Base-by-base conservation (phyloP, 2,888 invertebrate species). In the Melanotus villosus region DNA sequence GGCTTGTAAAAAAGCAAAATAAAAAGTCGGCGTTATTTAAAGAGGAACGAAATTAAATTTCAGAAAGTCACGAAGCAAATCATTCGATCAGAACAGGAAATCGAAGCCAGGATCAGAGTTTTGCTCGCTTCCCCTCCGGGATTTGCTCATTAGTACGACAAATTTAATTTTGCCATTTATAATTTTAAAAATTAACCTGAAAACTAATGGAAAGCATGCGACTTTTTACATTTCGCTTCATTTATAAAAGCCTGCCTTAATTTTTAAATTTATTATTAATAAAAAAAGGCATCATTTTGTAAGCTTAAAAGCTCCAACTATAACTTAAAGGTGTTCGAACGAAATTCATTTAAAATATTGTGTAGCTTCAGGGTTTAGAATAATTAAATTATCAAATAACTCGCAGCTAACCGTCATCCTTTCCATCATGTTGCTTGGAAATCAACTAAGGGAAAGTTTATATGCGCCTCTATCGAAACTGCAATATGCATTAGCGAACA, bases 71-170 rank as follows among this genome's bases (percentile, higher is more conserved):
- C 43, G 58, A 12, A 21, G 56, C 38, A 58, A 58, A 58, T 43
- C 58, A 58, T 58, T 43, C 58, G 58, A 58, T 58, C 58, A 41
- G 23, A n/a, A 26, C 30, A 38, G 58, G 43, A 58, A 58, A 58
- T 58, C 58, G 58, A 58, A 58, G 58, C 41, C 41, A 16, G 41
- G 43, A 16, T 18, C 41, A 43, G 23, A 56, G 21, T 19, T 34
- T 34, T 36, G 16, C 36, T 56, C 58, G 58, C 41, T 43, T 41
- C 21, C 36, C 19, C 36, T 32, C 14, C 52, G 52, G 30, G 52
- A 36, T 34, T 43, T 58, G 38, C 38, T 58, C 58, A 43, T 41
- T 26, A 38, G 38, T 12, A 18, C 18, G 56, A 34, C 38, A 58
- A 41, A 38, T 58, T 43, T 41, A 52, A 52, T 52, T 52, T 52